These are phyloP conservation scores for Drosophila oshimai DNA, from an alignment of 1,140 invertebrate species.

Conservation along the genomic window DNA sequence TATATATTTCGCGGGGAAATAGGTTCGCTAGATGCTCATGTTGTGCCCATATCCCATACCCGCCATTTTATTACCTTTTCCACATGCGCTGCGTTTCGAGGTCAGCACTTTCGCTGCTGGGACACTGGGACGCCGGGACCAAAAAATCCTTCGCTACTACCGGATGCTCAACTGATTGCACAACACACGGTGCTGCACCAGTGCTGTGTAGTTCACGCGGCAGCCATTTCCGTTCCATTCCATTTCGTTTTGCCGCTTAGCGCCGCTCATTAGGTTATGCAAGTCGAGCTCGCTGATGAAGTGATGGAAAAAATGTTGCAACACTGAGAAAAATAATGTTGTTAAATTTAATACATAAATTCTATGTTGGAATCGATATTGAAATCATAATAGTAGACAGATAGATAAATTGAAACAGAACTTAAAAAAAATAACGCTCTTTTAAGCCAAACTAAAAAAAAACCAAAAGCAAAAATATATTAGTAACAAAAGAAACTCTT, in stretches of 20 bases:
- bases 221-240: slow-evolving; percentile 51
- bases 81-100: slow-evolving; percentile 46
- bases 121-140: background rate
- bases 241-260: slow-evolving; percentile 29
- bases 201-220: slow-evolving; percentile 1
- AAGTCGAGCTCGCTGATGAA: slow-evolving; percentile 13
- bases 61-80: slow-evolving; percentile 56
- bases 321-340: background rate
- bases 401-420: no score
- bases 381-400: no score
- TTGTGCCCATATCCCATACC: slow-evolving; percentile 6
- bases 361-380: no score
- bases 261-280: slow-evolving; percentile 69
- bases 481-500: no score
- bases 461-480: no score
- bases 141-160: slow-evolving; percentile 39
- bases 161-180: slow-evolving; percentile 67
- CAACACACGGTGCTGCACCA: slow-evolving; percentile 49
- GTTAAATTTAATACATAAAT: background rate
- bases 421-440: no score
- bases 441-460: no score
- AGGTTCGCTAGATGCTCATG: slow-evolving; percentile 30
- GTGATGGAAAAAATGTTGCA: background rate
- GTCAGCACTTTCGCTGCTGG: slow-evolving; percentile 45
- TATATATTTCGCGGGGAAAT: slow-evolving; percentile 8